Conservation (phyloP, 1,140 invertebrate genomes). For the Bombus picipes region DNA sequence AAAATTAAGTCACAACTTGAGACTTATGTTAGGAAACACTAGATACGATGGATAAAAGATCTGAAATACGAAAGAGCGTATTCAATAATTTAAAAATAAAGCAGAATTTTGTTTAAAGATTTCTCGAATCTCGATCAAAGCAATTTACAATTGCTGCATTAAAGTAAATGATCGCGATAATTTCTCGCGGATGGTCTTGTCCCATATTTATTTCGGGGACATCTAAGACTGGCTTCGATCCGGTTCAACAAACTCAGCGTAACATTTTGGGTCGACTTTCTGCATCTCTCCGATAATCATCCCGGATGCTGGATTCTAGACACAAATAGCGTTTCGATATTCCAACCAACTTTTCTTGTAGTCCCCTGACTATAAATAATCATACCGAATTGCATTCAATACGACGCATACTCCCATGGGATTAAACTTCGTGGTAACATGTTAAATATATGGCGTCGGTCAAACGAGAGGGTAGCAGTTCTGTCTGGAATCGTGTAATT, state of each 20-base stretch:
- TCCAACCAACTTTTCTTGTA: neutral
- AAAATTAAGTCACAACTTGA: too few species aligned
- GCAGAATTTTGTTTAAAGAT: neutral
- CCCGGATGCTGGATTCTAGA: neutral
- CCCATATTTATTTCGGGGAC: constrained; percentile 7
- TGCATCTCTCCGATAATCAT: constrained; percentile 23
- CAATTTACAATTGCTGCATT: neutral
- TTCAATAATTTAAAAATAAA: too few species aligned
- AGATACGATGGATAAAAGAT: too few species aligned
- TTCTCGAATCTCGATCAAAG: neutral
- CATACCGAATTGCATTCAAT: neutral
- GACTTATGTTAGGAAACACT: too few species aligned
- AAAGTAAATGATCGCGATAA: neutral
- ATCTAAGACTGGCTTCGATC: constrained; percentile 6
- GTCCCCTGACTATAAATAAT: constrained; percentile 17
- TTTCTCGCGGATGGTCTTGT: neutral
- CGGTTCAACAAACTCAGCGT: neutral
- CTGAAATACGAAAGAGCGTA: too few species aligned
- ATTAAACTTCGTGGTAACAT: constrained; percentile 3
- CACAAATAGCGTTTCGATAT: constrained; percentile 18
- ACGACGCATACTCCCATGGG: neutral
- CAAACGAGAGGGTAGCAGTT: neutral
- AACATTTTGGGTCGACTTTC: constrained; percentile 4
- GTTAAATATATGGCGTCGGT: neutral
- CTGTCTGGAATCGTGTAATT: neutral